Base-by-base conservation (phyloP, 1,140 invertebrate genomes). In the Cotesia chilonis region DNA sequence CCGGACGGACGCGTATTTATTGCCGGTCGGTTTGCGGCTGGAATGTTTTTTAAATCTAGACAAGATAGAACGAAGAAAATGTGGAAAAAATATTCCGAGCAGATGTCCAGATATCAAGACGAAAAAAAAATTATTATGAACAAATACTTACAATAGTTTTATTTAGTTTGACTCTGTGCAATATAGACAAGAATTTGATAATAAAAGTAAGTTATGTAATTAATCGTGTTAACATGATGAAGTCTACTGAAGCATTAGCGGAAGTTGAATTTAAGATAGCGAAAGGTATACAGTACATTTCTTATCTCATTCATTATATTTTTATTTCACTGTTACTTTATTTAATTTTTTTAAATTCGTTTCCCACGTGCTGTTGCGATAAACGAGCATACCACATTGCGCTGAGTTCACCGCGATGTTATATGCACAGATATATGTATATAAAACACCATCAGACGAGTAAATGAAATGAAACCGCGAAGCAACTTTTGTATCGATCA, bases 1-100 rank as follows among this genome's bases (percentile, higher is more conserved):
- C 74, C 70, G 60, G 67, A 74, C 69, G 69, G 73, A 75, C 74
- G 66, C 59, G 66, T 75, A 75, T 75, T 75, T 75, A 75, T 75
- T 71, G 59, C 74, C 70, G 59, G 54, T 75, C 74, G 74, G 71
- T 75, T 74, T 66, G 73, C 70, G 70, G 74, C 52, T 59, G 65
- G 64, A 61, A 38, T 68, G 68, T 66, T 61, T 59, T 68, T 57
- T 41, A 68, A 68, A 55, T 68, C 54, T 41, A 68, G 14, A 38
- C 12, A 68, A 37, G 28, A 66, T 17, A 38, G 37, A 66, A 17
- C 9, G 14, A 37, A 36, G 37, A 41, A 63, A 36, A 38, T 63
- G 37, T 66, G 9, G 9, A 14, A 55, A 55, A 20, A 47, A 47
- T 47, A 47, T 47, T 47, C 6, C 41, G 41, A 47, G 41, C 41